Base-by-base conservation (phyloP, 2,113 vertebrate species). In the Nyctibius bracteatus region DNA sequence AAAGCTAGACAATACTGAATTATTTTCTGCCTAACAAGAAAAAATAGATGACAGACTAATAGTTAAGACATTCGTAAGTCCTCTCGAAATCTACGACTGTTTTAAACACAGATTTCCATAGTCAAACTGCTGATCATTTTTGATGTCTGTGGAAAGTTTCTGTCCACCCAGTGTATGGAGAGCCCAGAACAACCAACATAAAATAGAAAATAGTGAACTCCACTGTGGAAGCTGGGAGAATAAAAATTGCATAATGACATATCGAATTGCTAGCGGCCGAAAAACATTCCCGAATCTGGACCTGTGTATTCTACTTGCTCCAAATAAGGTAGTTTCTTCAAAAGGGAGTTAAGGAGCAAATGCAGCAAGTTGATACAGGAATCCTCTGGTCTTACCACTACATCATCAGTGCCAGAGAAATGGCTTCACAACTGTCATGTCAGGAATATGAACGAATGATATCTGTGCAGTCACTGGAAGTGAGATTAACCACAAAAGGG, bases 21-120 rank as follows among this genome's bases (percentile, higher is more conserved):
- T 86, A 55, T 92, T 92, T 95, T 88, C 46, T 86, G 71, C 57
- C 41, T 41, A 93, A 58, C 41, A 83, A 59, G 59, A n/a, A 89
- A 81, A 86, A 86, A 41, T 30, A 84, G 31, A 70, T 51, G 41
- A 80, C 25, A 65, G 52, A 43, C 61, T 81, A 75, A 75, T 12
- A 35, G 24, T 72, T 52, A 82, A n/a, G 46, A 68, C 54, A 46
- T 33, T 83, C 27, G 16, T 37, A 88, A 80, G 14, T 78, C 43
- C 28, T 43, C 75, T 62, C 43, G 78, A 81, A 93, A 94, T 67
- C 39, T 71, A 30, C 37, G 44, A 10, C 73, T 71, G 39, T 74
- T 91, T 86, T 31, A 91, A 73, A 83, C 27, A 57, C n/a, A 86
- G 59, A 87, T 89, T 84, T 84, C 65, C 44, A 78, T 5, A 49